phyloP scores from a whole-genome alignment of 2,797 vertebrate genomes.

The Enteromius argenteus region DNA sequence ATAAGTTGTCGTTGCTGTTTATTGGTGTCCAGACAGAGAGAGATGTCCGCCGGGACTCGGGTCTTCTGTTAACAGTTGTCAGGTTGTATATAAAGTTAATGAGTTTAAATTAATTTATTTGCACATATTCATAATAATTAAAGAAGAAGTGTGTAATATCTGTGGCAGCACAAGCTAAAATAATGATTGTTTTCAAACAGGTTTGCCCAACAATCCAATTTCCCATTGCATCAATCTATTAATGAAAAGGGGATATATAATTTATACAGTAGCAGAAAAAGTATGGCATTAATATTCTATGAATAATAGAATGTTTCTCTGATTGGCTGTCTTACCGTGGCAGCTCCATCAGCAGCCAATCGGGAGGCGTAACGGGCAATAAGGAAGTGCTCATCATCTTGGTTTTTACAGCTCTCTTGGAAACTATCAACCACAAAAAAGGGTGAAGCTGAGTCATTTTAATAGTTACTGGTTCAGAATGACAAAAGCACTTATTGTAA shows the following conservation, averaged over 20 bases:
- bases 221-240: not conserved
- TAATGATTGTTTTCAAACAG: not conserved
- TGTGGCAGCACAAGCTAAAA: not conserved
- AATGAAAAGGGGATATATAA: not conserved
- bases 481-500: slow-evolving; percentile 47
- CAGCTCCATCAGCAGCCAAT: slow-evolving; percentile 92
- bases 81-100: slow-evolving; percentile 52
- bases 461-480: slow-evolving; percentile 3
- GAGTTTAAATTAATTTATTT: not conserved
- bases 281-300: not conserved
- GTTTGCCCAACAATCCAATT: not conserved
- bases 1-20: slow-evolving; percentile 98
- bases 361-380: slow-evolving; percentile 98
- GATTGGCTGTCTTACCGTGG: slow-evolving; percentile 84
- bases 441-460: slow-evolving; percentile 25
- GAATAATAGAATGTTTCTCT: not conserved
- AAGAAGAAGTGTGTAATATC: not conserved
- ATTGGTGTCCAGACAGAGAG: slow-evolving; percentile 94
- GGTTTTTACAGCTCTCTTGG: slow-evolving; percentile 90
- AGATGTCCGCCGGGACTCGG: slow-evolving; percentile 88
- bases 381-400: slow-evolving; percentile 97
- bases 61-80: slow-evolving; percentile 74
- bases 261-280: not conserved
- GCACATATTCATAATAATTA: not conserved
- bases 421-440: slow-evolving; percentile 78